Percentiles rank a stretch among this genome's conserved stretches.
These are phyloP conservation scores for Tenthredo distinguenda DNA, from an alignment of 2,888 invertebrate genomes.

Conservation along the genomic window DNA sequence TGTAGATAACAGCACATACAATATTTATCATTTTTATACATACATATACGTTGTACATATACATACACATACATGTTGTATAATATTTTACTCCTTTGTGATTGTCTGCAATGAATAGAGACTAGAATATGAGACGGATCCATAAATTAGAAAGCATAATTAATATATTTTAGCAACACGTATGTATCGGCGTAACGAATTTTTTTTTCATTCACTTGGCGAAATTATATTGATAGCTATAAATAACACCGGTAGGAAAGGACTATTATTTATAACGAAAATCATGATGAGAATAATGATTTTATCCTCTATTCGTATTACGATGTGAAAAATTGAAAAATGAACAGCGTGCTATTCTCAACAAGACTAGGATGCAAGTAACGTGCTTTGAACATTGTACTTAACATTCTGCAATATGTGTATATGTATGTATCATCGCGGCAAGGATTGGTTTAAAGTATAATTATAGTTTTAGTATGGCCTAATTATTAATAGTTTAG, in stretches of 20 bases:
- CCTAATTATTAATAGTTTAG: no score
- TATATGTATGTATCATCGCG: not conserved
- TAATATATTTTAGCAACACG: not conserved
- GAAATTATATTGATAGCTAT: not conserved
- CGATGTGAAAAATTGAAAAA: not conserved
- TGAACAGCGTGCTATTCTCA: not conserved
- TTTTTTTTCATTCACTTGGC: not conserved
- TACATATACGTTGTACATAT: not conserved
- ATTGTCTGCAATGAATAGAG: not conserved
- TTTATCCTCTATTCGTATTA: not conserved
- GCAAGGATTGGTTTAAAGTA: not conserved
- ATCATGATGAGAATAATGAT: not conserved
- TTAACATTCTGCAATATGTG: not conserved
- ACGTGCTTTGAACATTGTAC: not conserved
- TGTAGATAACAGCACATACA: not conserved
- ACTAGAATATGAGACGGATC: no score
- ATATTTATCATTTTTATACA: not conserved
- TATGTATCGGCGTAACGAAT: not conserved
- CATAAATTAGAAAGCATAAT: not conserved
- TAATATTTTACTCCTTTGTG: not conserved
- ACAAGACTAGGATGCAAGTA: not conserved
- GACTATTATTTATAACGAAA: not conserved
- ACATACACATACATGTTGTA: not conserved
- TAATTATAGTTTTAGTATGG: not conserved
- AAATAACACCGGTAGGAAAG: not conserved